Base-by-base conservation (phyloP, 2,888 invertebrate species). In the Syrista parreyssii region DNA sequence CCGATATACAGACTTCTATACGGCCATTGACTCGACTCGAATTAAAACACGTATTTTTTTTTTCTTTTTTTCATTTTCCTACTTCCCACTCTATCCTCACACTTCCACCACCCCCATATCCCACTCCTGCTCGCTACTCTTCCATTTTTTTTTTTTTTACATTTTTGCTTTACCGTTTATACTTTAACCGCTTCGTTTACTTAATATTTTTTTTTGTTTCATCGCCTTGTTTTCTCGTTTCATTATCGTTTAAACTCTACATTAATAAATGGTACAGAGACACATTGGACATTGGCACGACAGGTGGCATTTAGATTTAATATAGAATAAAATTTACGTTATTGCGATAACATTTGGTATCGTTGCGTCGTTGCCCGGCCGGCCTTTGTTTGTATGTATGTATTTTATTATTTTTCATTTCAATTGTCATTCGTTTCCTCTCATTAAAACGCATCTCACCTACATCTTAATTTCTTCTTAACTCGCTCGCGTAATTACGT, bases 321-420 rank as follows among this genome's bases (percentile, higher is more conserved):
- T 91, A 91, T 91, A 91, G 90, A 91, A 91, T 91, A 91, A 91
- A 91, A 91, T 91, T 91, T 91, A 91, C 91, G 91, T 91, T 91
- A 91, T 91, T 91, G 91, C 91, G 91, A 91, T 91, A 91, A 91
- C 91, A 91, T 91, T 91, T 91, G 91, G 91, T 91, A 91, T 91
- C 91, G 91, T 91, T 91, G 90, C 89, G 90, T 89, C 90, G 90
- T 90, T 89, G 89, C 88, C 88, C 88, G 88, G 86, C 87, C 87
- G 82, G 84, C 83, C 84, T 82, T 78, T 79, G 76, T 74, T 78
- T 78, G 73, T 77, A 76, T 79, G 80, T 79, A 76, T 77, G 78
- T 77, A 74, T 80, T 86, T 86, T 84, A 84, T 83, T 83, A 81
- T 80, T 75, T 77, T 73, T 79, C 68, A 69, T 55, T 82, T 79